These are phyloP conservation scores for Aphelinus certus DNA, from an alignment of 1,140 invertebrate genomes.

Conservation along the genomic window DNA sequence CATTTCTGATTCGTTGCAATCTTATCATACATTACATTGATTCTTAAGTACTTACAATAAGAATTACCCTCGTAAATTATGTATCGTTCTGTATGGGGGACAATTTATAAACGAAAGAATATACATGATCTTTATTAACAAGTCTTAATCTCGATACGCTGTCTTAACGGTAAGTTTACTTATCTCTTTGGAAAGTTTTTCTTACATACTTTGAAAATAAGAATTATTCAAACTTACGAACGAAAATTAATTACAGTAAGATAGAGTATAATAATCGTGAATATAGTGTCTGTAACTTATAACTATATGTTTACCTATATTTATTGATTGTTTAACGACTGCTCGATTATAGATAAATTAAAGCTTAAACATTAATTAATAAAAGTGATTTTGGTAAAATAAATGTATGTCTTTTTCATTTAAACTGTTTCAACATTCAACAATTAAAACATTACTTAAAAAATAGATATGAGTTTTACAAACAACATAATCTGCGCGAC, in stretches of 20 bases:
- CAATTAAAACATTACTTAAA: conserved; percentile 19
- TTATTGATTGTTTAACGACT: conserved; percentile 7
- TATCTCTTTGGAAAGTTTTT: conserved; percentile 39
- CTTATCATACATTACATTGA: conserved; percentile 7
- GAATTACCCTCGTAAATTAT: not conserved
- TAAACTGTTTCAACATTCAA: conserved; percentile 32
- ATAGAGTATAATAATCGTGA: not conserved
- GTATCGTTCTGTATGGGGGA: conserved; percentile 14
- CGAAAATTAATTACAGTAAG: conserved; percentile 21
- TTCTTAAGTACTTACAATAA: conserved; percentile 32
- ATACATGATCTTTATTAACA: conserved; percentile 30
- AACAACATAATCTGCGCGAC: conserved; percentile 13
- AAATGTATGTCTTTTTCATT: conserved; percentile 16
- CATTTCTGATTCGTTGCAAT: conserved; percentile 25
- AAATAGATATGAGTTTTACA: conserved; percentile 19
- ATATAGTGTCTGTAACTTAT: conserved; percentile 5
- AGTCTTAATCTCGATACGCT: conserved; percentile 40
- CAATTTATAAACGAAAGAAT: conserved; percentile 27
- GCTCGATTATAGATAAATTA: conserved; percentile 33
- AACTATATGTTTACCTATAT: not conserved
- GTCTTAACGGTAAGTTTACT: conserved; percentile 25
- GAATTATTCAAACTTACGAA: conserved; percentile 6
- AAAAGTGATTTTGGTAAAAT: conserved; percentile 34
- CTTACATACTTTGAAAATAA: not conserved
- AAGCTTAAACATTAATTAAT: conserved; percentile 37